Conservation (phyloP, 2,113 vertebrate species). For the Cryptotis parvus region DNA sequence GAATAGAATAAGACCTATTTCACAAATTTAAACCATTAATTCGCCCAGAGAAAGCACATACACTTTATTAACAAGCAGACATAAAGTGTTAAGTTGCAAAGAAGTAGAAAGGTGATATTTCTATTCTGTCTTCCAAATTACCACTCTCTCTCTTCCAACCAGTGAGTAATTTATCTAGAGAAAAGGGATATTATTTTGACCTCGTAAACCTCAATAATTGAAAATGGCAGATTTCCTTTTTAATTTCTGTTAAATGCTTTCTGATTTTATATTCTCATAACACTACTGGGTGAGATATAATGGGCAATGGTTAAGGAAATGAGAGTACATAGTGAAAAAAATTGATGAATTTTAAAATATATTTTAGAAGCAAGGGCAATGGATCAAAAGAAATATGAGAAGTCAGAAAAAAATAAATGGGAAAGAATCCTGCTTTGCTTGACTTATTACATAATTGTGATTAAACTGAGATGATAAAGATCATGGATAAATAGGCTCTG, state of each 20-base stretch:
- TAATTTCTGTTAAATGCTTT: neutral
- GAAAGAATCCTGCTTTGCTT: neutral
- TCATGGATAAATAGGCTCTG: neutral
- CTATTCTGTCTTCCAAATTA: neutral
- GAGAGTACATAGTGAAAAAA: neutral
- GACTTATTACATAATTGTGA: neutral
- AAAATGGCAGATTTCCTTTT: neutral
- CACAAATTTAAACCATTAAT: neutral
- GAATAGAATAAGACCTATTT: neutral
- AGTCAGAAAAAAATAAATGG: neutral
- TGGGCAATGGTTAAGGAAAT: neutral
- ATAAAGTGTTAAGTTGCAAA: neutral
- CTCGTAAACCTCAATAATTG: neutral
- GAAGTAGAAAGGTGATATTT: neutral
- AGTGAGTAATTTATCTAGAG: slow-evolving; percentile 1
- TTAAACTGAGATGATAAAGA: neutral
- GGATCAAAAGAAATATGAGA: neutral
- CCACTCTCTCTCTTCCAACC: neutral
- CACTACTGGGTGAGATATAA: neutral
- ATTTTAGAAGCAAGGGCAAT: neutral
- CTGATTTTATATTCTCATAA: neutral
- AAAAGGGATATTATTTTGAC: neutral
- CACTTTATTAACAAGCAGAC: neutral
- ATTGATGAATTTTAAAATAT: neutral
- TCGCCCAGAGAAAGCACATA: neutral